Conservation (phyloP, 2,113 vertebrate genomes). For the Alosa alosa region DNA sequence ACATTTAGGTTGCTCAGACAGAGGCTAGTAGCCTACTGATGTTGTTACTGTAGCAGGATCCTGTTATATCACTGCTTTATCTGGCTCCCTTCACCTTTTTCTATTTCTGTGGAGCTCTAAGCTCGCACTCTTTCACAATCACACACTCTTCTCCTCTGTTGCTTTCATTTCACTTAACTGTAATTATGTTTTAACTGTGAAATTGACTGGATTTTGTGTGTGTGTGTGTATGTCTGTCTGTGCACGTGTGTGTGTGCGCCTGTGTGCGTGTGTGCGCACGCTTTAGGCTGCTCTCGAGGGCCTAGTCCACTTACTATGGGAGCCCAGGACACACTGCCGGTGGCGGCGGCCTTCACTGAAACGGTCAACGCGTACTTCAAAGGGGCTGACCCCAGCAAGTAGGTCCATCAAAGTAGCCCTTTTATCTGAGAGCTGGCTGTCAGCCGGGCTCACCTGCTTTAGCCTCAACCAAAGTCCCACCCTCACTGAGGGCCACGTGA, state of each 20-base stretch:
- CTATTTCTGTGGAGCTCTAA: neutral
- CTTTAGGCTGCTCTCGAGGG: conserved; percentile 90
- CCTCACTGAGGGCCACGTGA: neutral
- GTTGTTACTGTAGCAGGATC: neutral
- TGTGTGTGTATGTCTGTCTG: conserved; percentile 10
- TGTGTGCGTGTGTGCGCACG: conserved; percentile 21
- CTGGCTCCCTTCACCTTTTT: neutral
- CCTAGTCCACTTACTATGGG: conserved; percentile 98
- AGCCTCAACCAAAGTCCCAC: neutral
- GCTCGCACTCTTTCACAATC: neutral
- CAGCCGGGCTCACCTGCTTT: neutral
- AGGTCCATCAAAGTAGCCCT: conserved; percentile 55
- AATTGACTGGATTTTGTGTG: neutral
- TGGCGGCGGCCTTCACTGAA: conserved; percentile 97
- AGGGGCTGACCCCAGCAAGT: conserved; percentile 97
- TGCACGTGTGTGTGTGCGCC: conserved; percentile 13
- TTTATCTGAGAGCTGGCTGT: neutral
- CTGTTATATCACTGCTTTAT: neutral
- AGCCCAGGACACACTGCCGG: conserved; percentile 95
- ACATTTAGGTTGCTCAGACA: neutral
- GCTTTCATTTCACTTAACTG: neutral
- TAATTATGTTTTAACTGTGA: neutral
- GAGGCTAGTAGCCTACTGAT: neutral
- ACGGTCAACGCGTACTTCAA: conserved; percentile 97
- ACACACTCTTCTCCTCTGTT: neutral